These are phyloP conservation scores for Achlya flavicornis DNA, from an alignment of 2,888 invertebrate species.

Conservation along the genomic window DNA sequence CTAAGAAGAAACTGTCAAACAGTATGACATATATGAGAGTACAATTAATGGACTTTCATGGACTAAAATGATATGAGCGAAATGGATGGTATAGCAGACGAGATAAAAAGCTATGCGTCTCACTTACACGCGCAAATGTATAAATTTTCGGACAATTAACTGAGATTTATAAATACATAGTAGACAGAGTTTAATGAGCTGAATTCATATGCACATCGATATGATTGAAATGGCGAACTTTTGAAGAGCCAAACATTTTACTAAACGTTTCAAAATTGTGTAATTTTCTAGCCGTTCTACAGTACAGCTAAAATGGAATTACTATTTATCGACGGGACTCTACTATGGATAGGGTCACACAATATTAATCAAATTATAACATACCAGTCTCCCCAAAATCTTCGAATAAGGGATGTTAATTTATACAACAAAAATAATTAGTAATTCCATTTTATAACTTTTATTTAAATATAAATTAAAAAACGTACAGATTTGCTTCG, in stretches of 20 bases:
- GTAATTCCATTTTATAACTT: constrained; percentile 71
- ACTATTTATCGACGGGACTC: constrained; percentile 46
- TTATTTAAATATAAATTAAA: constrained; percentile 33
- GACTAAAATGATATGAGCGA: too few relatives aligned
- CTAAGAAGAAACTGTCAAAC: too few relatives aligned
- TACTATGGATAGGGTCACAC: constrained; percentile 57
- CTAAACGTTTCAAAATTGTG: not conserved
- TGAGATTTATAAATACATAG: not conserved
- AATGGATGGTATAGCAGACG: too few relatives aligned
- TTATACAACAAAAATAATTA: constrained; percentile 43
- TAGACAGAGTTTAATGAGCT: constrained; percentile 4
- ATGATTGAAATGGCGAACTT: too few relatives aligned
- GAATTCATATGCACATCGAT: not conserved
- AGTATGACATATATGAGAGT: too few relatives aligned
- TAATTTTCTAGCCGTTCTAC: constrained; percentile 9
- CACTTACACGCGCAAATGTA: too few relatives aligned
- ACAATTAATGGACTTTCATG: too few relatives aligned
- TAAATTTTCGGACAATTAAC: too few relatives aligned
- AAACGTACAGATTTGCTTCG: not conserved
- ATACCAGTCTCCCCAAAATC: constrained; percentile 36
- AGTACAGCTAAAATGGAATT: constrained; percentile 64
- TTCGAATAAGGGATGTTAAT: not conserved
- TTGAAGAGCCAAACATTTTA: too few relatives aligned
- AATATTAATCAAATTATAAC: constrained; percentile 42
- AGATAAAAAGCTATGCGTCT: too few relatives aligned